Evolutionary conservation across 1,140 invertebrate species (phyloP), one percentile per base, ranked within the genome.

Genomic region (Lepidostoma basale): DNA sequence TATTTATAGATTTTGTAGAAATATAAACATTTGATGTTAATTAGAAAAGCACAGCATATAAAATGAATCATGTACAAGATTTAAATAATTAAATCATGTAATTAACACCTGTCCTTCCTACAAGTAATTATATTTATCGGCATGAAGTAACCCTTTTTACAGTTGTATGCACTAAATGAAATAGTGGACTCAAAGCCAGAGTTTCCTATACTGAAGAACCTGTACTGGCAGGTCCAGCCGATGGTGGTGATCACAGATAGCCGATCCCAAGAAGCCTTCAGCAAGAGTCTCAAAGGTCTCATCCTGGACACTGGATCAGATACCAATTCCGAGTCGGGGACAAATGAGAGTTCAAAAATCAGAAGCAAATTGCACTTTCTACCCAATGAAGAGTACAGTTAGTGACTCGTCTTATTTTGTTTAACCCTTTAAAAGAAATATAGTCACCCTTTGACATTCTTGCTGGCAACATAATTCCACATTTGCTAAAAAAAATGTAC

Each of bases 181-280:
- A 83, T 86, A 58, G 73, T 80, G 6, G 89, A 90, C 76, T 77
- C 79, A 23, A 77, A 78, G 2, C 85, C 88, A 2, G 85, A 88
- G 65, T 87, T 85, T 76, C 76, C 77, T 28, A 77, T 90, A 23
- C 82, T 88, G 12, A 79, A 79, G 39, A 82, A 81, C 44, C 76
- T 93, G 25, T 86, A 86, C 66, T 79, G 82, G 40, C 89, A 93
- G 78, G 81, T 88, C 14, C 76, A 84, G 16, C 90, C 91, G 3
- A 81, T 83, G 74, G 84, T 84, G 76, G 73, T 88, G 1, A 72
- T 88, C 3, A 77, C 83, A 16, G 80, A 86, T 6, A 83, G 82
- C 8, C 84, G 83, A 28, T 72, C 78, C 3, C 78, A 83, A n/a
- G 76, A 81, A 10, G 60, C 73, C 14, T 87, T 87, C 72, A 74